Evolutionary conservation across 1,140 invertebrate species (phyloP).

Genomic region (Macrotrachela quadricornifera): DNA sequence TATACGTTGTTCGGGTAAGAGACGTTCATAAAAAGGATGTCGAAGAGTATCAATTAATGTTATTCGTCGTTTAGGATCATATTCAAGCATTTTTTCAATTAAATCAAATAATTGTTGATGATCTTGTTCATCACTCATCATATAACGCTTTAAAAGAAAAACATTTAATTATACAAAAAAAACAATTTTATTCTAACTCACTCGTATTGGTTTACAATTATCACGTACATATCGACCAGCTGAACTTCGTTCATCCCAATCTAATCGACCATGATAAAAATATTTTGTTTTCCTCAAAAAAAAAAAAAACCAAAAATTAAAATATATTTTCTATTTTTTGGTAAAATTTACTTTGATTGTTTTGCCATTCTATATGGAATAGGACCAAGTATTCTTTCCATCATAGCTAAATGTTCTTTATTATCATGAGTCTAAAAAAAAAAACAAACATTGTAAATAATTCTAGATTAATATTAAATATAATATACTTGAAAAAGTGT

Average conservation of each 20-base stretch:
- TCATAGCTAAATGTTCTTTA: constrained; percentile 96
- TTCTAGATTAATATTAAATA: too few species aligned
- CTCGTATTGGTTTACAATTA: constrained; percentile 80
- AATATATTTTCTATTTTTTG: too few species aligned
- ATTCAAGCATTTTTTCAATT: constrained; percentile 82
- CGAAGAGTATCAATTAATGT: neutral
- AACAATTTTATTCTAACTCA: constrained; percentile 38
- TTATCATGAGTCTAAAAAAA: constrained; percentile 78
- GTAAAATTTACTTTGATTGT: constrained; percentile 56
- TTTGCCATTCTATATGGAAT: constrained; percentile 83
- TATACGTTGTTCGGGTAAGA: too few species aligned
- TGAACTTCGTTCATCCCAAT: constrained; percentile 26
- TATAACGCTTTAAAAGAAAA: constrained; percentile 59
- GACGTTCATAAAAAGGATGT: neutral
- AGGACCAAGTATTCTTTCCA: constrained; percentile 87
- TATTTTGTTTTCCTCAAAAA: constrained; percentile 23
- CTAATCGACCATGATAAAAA: constrained; percentile 26
- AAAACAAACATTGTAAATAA: neutral
- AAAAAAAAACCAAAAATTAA: too few species aligned
- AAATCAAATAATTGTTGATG: constrained; percentile 78
- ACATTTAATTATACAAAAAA: neutral
- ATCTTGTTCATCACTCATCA: constrained; percentile 53
- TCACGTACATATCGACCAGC: constrained; percentile 34
- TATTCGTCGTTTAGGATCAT: constrained; percentile 46
- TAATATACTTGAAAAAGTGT: constrained; percentile 59